These are phyloP conservation scores for Aporophyla nigra DNA, from an alignment of 2,888 invertebrate genomes.

Conservation along the genomic window DNA sequence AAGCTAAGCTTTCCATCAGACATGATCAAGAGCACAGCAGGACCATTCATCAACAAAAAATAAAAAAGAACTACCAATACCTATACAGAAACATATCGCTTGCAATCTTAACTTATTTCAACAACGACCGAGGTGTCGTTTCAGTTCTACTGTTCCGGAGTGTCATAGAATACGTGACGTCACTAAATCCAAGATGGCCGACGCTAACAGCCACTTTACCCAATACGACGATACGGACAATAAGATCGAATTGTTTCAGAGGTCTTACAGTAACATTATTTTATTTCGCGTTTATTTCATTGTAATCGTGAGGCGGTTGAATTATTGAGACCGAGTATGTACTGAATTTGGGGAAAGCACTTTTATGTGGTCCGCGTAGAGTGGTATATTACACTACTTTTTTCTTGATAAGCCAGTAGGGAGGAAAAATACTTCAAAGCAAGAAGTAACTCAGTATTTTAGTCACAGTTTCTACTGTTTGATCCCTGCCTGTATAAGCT, in stretches of 20 bases:
- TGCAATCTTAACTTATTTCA: conserved; percentile 27
- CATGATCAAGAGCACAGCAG: too few species aligned
- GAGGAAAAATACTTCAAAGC: neutral
- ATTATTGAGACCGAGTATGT: conserved; percentile 10
- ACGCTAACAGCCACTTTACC: conserved; percentile 42
- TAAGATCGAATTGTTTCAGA: conserved; percentile 40
- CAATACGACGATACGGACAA: conserved; percentile 24
- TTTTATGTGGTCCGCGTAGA: neutral
- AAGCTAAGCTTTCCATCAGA: too few species aligned
- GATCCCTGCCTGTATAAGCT: neutral
- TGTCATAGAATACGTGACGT: conserved; percentile 50
- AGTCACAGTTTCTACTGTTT: neutral
- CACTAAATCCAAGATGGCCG: conserved; percentile 50
- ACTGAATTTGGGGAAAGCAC: neutral
- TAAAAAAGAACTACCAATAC: too few species aligned
- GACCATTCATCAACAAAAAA: too few species aligned
- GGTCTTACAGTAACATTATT: conserved; percentile 12
- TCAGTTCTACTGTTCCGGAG: conserved; percentile 17
- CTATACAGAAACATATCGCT: neutral
- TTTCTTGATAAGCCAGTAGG: neutral
- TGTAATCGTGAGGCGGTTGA: conserved; percentile 31
- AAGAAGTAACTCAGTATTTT: neutral
- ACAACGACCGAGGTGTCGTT: conserved; percentile 29
- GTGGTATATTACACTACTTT: neutral
- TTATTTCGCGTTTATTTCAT: conserved; percentile 29